Evolutionary conservation across 2,888 invertebrate species (phyloP).

Genomic region (Andrena fulva): DNA sequence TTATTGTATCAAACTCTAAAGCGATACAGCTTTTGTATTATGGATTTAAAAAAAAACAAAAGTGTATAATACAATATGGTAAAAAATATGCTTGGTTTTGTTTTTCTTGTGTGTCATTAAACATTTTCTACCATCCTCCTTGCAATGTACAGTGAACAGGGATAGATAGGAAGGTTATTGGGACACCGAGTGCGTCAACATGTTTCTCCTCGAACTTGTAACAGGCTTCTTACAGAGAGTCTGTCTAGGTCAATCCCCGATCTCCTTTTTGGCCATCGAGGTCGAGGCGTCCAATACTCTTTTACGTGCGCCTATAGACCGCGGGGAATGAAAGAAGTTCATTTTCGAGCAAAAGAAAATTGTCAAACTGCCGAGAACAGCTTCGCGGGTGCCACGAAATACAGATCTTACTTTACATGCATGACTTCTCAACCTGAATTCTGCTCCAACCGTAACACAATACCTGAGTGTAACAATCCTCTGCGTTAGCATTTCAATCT

Average conservation of each 20-base stretch:
- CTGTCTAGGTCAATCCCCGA: slow-evolving; percentile 63
- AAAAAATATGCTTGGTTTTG: too few relatives aligned
- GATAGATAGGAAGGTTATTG: too few relatives aligned
- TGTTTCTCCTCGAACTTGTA: slow-evolving; percentile 50
- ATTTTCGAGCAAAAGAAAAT: slow-evolving; percentile 24
- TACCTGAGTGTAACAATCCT: not conserved
- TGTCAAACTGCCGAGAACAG: not conserved
- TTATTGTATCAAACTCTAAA: not conserved
- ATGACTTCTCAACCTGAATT: not conserved
- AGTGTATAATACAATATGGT: too few relatives aligned
- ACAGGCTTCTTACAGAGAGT: slow-evolving; percentile 51
- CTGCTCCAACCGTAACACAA: not conserved
- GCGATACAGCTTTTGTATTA: not conserved
- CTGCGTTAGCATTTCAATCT: not conserved
- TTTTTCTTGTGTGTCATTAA: not conserved
- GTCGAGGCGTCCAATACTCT: slow-evolving; percentile 35
- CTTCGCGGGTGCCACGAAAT: not conserved
- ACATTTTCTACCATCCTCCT: not conserved
- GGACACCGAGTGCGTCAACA: slow-evolving; percentile 29
- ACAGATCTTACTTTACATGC: not conserved
- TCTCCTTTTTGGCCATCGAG: slow-evolving; percentile 37
- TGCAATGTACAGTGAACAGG: too few relatives aligned
- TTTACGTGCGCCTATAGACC: slow-evolving; percentile 6
- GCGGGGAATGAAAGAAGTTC: slow-evolving; percentile 6
- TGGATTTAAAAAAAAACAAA: too few relatives aligned